phyloP scores from a whole-genome alignment of 2,888 invertebrate species.

The Corbicula japonica region DNA sequence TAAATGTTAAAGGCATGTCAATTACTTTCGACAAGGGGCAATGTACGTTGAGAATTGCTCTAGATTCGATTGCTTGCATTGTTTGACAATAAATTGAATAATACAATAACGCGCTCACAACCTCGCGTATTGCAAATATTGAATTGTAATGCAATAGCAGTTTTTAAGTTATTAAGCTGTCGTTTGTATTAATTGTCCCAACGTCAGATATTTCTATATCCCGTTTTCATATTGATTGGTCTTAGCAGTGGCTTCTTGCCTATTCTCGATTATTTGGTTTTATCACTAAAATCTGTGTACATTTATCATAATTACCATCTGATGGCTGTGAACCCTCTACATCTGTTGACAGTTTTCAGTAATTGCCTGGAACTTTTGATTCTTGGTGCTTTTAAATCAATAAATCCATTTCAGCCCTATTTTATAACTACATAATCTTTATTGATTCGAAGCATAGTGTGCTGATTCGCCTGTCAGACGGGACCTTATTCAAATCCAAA shows the following conservation, averaged over 20 bases:
- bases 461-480: conserved; percentile 35
- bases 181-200: too few species aligned
- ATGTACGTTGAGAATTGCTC: too few species aligned
- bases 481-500: conserved; percentile 24
- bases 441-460: conserved; percentile 50
- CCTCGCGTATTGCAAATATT: too few species aligned
- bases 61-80: too few species aligned
- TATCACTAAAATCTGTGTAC: conserved; percentile 38
- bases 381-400: conserved; percentile 26
- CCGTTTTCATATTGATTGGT: conserved; percentile 25
- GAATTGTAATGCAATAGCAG: too few species aligned
- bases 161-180: too few species aligned
- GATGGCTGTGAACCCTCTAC: conserved; percentile 28
- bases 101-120: too few species aligned
- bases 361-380: conserved; percentile 40
- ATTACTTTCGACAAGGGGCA: background rate
- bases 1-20: conserved; percentile 20
- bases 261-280: conserved; percentile 34
- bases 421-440: conserved; percentile 59
- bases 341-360: conserved; percentile 36
- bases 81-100: too few species aligned
- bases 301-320: conserved; percentile 49
- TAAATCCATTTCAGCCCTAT: conserved; percentile 33
- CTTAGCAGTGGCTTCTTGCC: conserved; percentile 14
- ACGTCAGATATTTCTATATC: conserved; percentile 3